phyloP scores from a whole-genome alignment of 2,888 invertebrate species.

The Dichetophora obliterata region DNA sequence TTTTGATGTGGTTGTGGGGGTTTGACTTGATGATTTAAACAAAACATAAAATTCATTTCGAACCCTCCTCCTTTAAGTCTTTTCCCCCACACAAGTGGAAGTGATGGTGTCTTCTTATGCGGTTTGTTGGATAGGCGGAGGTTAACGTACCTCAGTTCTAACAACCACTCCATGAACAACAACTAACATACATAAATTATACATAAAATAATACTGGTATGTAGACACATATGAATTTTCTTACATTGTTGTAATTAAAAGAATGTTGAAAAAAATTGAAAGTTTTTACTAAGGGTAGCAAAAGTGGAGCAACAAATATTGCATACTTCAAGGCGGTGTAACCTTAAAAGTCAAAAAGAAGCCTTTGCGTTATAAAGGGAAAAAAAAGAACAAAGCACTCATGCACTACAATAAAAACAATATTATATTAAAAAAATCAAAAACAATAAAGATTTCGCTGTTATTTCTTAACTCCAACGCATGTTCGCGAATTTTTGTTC shows the following conservation, averaged over 20 bases:
- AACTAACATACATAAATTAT: not conserved
- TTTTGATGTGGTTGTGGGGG: not conserved
- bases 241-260: not conserved
- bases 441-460: constrained; percentile 10
- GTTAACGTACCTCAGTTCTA: not conserved
- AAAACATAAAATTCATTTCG: constrained; percentile 19
- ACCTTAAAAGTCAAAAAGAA: not conserved
- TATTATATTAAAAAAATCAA: not conserved
- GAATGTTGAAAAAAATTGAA: constrained; percentile 9
- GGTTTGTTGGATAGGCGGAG: not conserved
- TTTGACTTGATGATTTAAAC: not conserved
- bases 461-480: too few relatives aligned
- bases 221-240: not conserved
- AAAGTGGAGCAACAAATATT: not conserved
- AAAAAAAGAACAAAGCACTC: not conserved
- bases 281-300: constrained; percentile 1
- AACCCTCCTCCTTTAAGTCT: not conserved
- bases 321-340: constrained; percentile 17
- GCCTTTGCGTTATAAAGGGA: not conserved
- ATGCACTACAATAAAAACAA: not conserved
- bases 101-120: not conserved
- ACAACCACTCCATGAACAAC: not conserved
- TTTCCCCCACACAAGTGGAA: not conserved
- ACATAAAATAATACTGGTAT: not conserved
- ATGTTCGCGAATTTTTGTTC: too few relatives aligned